A percentile compares a stretch with the other conserved stretches of the same genome.
These are phyloP conservation scores for Myodes glareolus DNA, from an alignment of 2,113 vertebrate genomes.

Conservation along the genomic window DNA sequence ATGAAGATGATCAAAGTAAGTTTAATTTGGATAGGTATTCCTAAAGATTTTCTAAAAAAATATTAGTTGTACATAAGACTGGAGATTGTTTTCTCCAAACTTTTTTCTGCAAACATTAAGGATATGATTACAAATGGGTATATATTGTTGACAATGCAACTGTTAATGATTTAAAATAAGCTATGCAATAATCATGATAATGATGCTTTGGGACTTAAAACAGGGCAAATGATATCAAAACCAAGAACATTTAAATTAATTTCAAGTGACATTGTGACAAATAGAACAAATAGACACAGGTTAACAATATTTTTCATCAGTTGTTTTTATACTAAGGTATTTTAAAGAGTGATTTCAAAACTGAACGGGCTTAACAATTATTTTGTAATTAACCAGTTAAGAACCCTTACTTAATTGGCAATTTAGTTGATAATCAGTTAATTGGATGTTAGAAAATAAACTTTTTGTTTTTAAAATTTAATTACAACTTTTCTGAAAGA, in stretches of 20 bases:
- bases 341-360: constrained; percentile 36
- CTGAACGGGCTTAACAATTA: background rate
- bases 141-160: background rate
- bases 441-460: constrained; percentile 40
- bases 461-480: constrained; percentile 46
- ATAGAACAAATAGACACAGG: constrained; percentile 16
- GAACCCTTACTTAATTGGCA: background rate
- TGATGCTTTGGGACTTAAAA: background rate
- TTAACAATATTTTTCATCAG: background rate
- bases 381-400: constrained; percentile 22
- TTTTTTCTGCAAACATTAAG: background rate
- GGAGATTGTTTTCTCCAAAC: background rate
- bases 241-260: background rate
- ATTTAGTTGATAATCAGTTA: background rate
- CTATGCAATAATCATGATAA: background rate
- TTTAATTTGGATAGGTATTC: background rate
- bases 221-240: background rate
- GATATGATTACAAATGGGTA: background rate
- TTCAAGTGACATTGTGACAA: background rate
- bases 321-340: constrained; percentile 14
- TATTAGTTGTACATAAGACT: background rate
- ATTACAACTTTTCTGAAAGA: background rate
- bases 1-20: constrained; percentile 22
- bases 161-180: background rate
- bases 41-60: background rate